phyloP scores from a whole-genome alignment of 2,797 vertebrate species.

The Manis pentadactyla region DNA sequence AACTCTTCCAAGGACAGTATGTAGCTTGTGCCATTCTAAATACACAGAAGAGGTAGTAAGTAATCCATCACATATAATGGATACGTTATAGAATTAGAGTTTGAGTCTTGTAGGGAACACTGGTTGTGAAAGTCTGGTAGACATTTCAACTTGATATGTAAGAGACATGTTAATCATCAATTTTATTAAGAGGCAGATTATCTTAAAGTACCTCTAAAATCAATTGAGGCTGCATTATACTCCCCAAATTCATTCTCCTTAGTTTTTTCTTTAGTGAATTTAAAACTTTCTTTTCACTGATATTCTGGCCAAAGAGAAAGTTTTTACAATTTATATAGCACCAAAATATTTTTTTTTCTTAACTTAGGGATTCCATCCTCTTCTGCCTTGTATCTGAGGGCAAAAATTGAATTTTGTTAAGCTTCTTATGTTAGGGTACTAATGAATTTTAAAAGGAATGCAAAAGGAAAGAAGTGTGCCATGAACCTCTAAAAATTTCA shows the following conservation, averaged over 20 bases:
- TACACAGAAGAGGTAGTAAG: background rate
- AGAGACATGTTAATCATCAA: background rate
- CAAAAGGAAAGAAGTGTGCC: background rate
- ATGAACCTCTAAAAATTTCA: background rate
- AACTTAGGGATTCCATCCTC: background rate
- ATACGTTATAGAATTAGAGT: background rate
- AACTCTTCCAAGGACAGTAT: background rate
- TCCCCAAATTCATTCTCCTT: background rate
- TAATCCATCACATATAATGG: background rate
- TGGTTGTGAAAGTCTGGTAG: background rate
- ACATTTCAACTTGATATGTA: background rate
- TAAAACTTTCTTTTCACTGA: slow-evolving; percentile 2
- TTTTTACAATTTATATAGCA: background rate
- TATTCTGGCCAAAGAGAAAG: background rate
- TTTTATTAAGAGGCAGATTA: background rate
- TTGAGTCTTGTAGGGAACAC: background rate
- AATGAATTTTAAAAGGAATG: background rate
- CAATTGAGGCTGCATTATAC: background rate
- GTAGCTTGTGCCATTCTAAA: background rate
- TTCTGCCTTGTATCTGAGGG: slow-evolving; percentile 29
- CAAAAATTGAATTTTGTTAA: slow-evolving; percentile 34
- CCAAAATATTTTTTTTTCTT: background rate
- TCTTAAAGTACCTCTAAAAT: slow-evolving; percentile 6
- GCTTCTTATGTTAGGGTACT: background rate
- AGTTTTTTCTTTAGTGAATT: background rate